Percentiles rank a stretch among this genome's conserved stretches.
phyloP scores from a whole-genome alignment of 1,140 invertebrate species.

The Oncopodura yosiiana region DNA sequence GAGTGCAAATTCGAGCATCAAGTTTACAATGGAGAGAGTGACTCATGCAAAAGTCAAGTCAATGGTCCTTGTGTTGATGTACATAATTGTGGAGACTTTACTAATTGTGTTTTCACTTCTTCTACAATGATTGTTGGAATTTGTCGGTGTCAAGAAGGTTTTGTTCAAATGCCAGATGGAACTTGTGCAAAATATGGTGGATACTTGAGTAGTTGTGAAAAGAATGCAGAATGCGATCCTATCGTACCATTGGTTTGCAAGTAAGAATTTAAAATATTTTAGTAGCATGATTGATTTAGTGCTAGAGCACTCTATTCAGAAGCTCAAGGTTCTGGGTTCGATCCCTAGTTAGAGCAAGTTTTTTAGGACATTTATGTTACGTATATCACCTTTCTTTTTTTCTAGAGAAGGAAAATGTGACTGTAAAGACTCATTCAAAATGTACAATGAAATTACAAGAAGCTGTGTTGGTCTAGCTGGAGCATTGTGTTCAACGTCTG shows the following conservation, averaged over 20 bases:
- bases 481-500: background rate
- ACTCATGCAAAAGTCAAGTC: background rate
- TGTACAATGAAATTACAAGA: conserved; percentile 7
- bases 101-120: background rate
- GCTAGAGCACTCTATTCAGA: too few relatives aligned
- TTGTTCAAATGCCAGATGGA: conserved; percentile 17
- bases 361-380: too few relatives aligned
- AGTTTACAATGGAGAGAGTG: background rate
- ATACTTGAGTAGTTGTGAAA: conserved; percentile 3
- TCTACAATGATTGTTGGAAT: background rate
- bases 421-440: conserved; percentile 9
- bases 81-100: background rate
- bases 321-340: too few relatives aligned
- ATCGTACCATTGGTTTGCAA: conserved; percentile 15
- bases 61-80: conserved; percentile 9
- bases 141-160: conserved; percentile 8
- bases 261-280: too few relatives aligned
- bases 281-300: too few relatives aligned
- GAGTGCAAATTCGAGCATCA: conserved; percentile 15
- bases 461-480: conserved; percentile 9
- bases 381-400: too few relatives aligned
- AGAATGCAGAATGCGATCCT: conserved; percentile 16
- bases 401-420: conserved; percentile 14
- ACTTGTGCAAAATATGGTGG: conserved; percentile 1
- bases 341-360: too few relatives aligned